These are phyloP conservation scores for Ammodytes dubius DNA, from an alignment of 2,113 vertebrate species.

Conservation along the genomic window DNA sequence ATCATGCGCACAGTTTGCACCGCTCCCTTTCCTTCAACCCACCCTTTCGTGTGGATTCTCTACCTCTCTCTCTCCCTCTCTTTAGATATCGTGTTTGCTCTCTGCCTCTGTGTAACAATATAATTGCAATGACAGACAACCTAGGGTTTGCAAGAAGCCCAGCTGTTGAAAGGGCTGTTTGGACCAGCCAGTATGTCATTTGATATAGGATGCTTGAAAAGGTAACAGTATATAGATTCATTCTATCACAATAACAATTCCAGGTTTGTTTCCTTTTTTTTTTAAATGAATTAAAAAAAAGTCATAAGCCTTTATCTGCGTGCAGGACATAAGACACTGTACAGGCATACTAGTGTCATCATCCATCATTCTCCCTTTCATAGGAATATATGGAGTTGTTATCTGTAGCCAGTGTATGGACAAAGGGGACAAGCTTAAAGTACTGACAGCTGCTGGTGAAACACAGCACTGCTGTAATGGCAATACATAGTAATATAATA, in stretches of 20 bases:
- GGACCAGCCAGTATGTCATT: conserved; percentile 47
- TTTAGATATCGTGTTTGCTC: conserved; percentile 59
- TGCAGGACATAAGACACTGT: not conserved
- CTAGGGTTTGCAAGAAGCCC: conserved; percentile 49
- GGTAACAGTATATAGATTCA: conserved; percentile 8
- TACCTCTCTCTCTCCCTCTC: conserved; percentile 35
- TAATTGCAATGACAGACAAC: conserved; percentile 72
- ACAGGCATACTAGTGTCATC: not conserved
- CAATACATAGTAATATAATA: conserved; percentile 16
- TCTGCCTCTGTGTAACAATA: conserved; percentile 61
- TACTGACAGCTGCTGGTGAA: conserved; percentile 64
- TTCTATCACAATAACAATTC: conserved; percentile 13
- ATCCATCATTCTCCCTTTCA: conserved; percentile 35
- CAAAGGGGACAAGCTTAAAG: conserved; percentile 24
- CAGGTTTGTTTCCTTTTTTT: not conserved
- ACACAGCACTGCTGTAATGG: conserved; percentile 32
- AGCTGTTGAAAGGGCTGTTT: conserved; percentile 68
- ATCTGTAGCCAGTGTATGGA: conserved; percentile 11
- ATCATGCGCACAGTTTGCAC: conserved; percentile 75
- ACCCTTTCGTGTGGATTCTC: conserved; percentile 67
- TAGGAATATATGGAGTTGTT: not conserved
- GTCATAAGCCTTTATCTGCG: not conserved
- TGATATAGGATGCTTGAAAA: conserved; percentile 28
- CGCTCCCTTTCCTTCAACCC: conserved; percentile 69
- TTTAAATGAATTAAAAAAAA: not conserved